phyloP scores from a whole-genome alignment of 1,140 invertebrate genomes.

The Sesamia nonagrioides region DNA sequence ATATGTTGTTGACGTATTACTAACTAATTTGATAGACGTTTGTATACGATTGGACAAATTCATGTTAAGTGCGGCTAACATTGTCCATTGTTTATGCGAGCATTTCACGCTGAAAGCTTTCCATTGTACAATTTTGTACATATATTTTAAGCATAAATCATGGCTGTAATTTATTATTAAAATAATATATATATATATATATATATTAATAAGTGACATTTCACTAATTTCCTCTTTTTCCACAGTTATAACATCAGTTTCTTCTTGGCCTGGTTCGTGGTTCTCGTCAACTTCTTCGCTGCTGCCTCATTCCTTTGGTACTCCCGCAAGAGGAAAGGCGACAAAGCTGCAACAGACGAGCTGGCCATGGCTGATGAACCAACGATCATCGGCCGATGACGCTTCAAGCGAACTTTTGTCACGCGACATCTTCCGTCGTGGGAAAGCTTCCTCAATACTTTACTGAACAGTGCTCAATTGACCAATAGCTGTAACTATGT shows the following conservation, averaged over 20 bases:
- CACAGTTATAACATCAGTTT: constrained; percentile 91
- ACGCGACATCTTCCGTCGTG: constrained; percentile 61
- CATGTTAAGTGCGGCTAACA: constrained; percentile 17
- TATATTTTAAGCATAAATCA: background rate
- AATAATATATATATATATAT: background rate
- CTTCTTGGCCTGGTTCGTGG: constrained; percentile 93
- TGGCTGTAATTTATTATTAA: background rate
- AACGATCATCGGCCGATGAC: constrained; percentile 93
- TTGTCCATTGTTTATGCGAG: constrained; percentile 23
- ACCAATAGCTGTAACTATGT: constrained; percentile 78
- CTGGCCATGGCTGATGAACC: constrained; percentile 95
- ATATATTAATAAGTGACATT: background rate
- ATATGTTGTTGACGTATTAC: constrained; percentile 23
- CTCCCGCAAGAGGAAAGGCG: constrained; percentile 94
- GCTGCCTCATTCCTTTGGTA: constrained; percentile 93
- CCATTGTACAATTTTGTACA: constrained; percentile 4
- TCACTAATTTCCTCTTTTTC: background rate
- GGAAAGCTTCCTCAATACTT: constrained; percentile 71
- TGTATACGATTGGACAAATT: constrained; percentile 19
- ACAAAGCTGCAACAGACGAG: constrained; percentile 93
- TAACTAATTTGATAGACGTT: constrained; percentile 20
- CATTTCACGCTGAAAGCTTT: constrained; percentile 21
- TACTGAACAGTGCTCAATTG: constrained; percentile 85
- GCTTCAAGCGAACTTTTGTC: constrained; percentile 51
- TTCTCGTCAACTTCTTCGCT: constrained; percentile 91